Evolutionary conservation across 1,140 invertebrate genomes (phyloP).

Genomic region (Sitophilus oryzae): DNA sequence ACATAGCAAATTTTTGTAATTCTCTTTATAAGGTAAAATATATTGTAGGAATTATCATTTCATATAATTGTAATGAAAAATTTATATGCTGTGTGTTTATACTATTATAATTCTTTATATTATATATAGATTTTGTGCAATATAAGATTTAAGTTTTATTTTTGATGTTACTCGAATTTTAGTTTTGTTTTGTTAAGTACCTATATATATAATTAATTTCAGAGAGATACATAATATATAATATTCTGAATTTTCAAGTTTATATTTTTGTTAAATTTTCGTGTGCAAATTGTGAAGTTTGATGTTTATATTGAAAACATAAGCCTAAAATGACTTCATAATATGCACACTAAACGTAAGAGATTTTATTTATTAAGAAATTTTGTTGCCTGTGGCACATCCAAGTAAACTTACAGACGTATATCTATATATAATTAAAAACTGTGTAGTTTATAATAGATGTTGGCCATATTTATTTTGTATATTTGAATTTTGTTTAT

Average conservation of each 20-base stretch:
- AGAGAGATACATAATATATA: too few relatives aligned
- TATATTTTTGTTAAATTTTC: conserved; percentile 9
- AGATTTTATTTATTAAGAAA: conserved; percentile 2
- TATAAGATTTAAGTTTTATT: conserved; percentile 25
- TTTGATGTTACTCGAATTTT: conserved; percentile 6
- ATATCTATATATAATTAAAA: conserved; percentile 4
- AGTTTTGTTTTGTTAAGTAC: background rate
- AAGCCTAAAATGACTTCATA: background rate
- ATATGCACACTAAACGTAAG: background rate
- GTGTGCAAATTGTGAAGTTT: background rate
- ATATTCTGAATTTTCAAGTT: background rate
- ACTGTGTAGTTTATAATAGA: conserved; percentile 10
- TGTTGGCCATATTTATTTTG: conserved; percentile 14
- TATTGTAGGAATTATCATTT: conserved; percentile 25
- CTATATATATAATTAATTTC: background rate
- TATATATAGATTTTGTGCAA: conserved; percentile 32
- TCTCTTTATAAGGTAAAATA: conserved; percentile 26
- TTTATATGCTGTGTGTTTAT: conserved; percentile 31
- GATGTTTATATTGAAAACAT: background rate
- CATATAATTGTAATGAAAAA: conserved; percentile 20
- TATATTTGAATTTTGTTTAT: conserved; percentile 22
- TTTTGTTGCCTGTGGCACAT: conserved; percentile 7
- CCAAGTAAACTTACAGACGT: conserved; percentile 6
- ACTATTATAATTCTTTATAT: conserved; percentile 24
- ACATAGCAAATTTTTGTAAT: conserved; percentile 29